Conservation (phyloP, 2,113 vertebrate genomes). For the Alligator mississippiensis region DNA sequence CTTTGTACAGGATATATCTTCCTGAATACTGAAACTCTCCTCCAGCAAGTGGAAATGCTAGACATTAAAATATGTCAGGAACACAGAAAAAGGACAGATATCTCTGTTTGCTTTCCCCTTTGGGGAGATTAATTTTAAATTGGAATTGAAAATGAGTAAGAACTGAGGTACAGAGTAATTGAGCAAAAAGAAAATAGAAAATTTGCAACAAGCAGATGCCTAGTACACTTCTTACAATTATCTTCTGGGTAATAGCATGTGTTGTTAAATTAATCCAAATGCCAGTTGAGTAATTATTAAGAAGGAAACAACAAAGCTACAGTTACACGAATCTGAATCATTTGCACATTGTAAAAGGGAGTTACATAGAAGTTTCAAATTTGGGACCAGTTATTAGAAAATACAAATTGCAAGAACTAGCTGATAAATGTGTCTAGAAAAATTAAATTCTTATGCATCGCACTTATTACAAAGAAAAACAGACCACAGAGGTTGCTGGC, state of each 20-base stretch:
- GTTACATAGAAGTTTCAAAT: not conserved
- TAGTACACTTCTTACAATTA: not conserved
- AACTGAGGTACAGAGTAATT: accelerated
- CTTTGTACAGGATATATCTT: not conserved
- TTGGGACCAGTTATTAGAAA: not conserved
- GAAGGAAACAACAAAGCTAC: not conserved
- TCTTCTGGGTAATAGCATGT: not conserved
- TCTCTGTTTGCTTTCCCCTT: not conserved
- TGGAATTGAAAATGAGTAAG: not conserved
- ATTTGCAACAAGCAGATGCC: not conserved
- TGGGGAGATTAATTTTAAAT: too few relatives aligned
- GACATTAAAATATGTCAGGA: not conserved
- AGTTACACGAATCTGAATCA: not conserved
- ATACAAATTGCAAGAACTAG: not conserved
- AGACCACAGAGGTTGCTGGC: not conserved
- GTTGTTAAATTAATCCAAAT: not conserved
- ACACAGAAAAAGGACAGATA: not conserved
- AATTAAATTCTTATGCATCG: not conserved
- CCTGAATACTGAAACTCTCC: not conserved
- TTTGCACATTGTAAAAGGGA: not conserved
- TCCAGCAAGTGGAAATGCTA: not conserved
- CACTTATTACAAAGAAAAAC: too few relatives aligned
- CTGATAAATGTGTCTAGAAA: not conserved
- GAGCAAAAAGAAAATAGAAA: not conserved
- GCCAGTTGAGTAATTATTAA: not conserved